These are phyloP conservation scores for Carlito syrichta DNA, from an alignment of 2,113 vertebrate species.

Conservation along the genomic window DNA sequence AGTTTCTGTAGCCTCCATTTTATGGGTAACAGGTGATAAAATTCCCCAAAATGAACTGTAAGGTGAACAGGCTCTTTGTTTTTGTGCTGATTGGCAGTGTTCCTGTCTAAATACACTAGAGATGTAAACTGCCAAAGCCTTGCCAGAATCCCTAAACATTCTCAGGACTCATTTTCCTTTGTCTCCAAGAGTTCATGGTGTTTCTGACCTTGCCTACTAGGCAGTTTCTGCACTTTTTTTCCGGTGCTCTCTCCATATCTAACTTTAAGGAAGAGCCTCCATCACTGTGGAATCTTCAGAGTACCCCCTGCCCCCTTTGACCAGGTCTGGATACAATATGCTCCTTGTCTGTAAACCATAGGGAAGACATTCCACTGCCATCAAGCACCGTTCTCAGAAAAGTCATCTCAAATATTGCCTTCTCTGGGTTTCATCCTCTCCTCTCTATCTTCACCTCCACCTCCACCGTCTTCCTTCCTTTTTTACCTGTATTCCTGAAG, in stretches of 20 bases:
- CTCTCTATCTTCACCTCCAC: not conserved
- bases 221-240: not conserved
- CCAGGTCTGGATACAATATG: not conserved
- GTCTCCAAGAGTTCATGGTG: not conserved
- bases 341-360: not conserved
- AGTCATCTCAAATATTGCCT: not conserved
- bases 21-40: not conserved
- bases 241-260: not conserved
- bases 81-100: not conserved
- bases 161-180: not conserved
- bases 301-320: not conserved
- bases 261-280: not conserved
- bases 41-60: not conserved
- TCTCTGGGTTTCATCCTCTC: not conserved
- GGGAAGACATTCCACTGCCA: not conserved
- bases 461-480: not conserved
- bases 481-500: not conserved
- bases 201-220: not conserved
- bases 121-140: not conserved
- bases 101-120: not conserved
- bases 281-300: not conserved
- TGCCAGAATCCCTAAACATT: not conserved
- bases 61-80: not conserved
- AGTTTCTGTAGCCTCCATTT: not conserved
- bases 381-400: not conserved